Conservation (phyloP, 2,888 invertebrate genomes). For the Aleiodes leptofemur region DNA sequence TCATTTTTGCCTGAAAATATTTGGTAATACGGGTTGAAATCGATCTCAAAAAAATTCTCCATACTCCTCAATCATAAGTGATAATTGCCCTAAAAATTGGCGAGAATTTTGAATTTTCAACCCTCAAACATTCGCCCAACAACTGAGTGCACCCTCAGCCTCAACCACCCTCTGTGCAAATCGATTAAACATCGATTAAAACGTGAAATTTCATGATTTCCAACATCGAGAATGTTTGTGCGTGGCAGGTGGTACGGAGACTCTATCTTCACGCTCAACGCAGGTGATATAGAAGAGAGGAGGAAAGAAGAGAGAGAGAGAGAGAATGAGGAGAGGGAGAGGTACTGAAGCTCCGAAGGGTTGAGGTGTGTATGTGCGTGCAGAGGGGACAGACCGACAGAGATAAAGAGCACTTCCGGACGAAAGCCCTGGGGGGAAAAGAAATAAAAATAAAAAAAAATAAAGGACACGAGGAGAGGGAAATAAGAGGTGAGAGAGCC, state of each 20-base stretch:
- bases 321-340: conserved; percentile 39
- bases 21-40: too few species aligned
- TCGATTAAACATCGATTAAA: conserved; percentile 31
- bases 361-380: conserved; percentile 55
- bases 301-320: conserved; percentile 40
- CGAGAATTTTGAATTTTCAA: too few species aligned
- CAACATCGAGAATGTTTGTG: conserved; percentile 46
- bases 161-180: background rate
- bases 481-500: conserved; percentile 35
- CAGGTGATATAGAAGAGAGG: conserved; percentile 56
- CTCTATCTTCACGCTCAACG: conserved; percentile 50
- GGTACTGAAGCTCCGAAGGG: conserved; percentile 44
- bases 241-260: conserved; percentile 62
- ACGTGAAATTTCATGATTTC: conserved; percentile 17
- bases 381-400: conserved; percentile 73
- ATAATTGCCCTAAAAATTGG: too few species aligned
- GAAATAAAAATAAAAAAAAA: conserved; percentile 15
- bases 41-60: too few species aligned
- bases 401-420: conserved; percentile 75
- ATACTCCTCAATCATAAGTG: too few species aligned
- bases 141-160: too few species aligned
- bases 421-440: conserved; percentile 56
- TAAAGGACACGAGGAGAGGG: background rate
- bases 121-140: too few species aligned
- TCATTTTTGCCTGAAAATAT: too few species aligned